A percentile compares a stretch with the other conserved stretches of the same genome.
These are phyloP conservation scores for Oithona nana DNA, from an alignment of 2,888 invertebrate genomes.

Conservation along the genomic window DNA sequence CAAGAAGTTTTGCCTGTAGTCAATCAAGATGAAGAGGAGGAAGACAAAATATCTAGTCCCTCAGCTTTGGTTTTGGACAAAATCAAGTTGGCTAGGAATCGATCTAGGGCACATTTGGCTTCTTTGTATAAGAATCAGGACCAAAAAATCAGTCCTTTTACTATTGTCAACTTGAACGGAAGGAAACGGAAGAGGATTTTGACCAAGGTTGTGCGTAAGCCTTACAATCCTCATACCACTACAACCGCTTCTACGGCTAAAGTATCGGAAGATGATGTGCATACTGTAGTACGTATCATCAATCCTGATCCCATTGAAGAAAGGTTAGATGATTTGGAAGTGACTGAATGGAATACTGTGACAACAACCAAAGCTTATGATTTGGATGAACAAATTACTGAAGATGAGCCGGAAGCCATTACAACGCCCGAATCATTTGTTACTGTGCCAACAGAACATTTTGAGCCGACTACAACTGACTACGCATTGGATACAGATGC, in stretches of 20 bases:
- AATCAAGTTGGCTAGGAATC: slow-evolving; percentile 2
- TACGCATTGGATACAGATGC: background rate
- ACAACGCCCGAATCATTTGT: background rate
- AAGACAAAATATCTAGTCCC: background rate
- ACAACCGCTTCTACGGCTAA: background rate
- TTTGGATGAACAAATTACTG: background rate
- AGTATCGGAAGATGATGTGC: background rate
- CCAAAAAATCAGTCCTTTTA: background rate
- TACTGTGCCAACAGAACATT: background rate
- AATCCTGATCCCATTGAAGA: background rate
- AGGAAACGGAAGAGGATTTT: slow-evolving; percentile 6
- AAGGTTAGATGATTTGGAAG: background rate
- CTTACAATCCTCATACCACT: background rate
- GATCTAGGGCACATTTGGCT: background rate
- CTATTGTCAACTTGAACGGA: background rate
- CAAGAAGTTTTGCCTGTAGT: background rate
- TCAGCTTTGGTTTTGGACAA: background rate
- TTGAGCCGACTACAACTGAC: background rate
- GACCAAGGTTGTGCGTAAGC: slow-evolving; percentile 11
- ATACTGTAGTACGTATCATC: background rate
- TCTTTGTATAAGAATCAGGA: slow-evolving; percentile 7
- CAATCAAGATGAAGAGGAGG: background rate
- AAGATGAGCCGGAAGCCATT: background rate
- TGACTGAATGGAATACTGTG: background rate
- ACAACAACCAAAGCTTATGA: background rate